Base-by-base conservation (phyloP, 2,113 vertebrate genomes). In the Tamias sibiricus region DNA sequence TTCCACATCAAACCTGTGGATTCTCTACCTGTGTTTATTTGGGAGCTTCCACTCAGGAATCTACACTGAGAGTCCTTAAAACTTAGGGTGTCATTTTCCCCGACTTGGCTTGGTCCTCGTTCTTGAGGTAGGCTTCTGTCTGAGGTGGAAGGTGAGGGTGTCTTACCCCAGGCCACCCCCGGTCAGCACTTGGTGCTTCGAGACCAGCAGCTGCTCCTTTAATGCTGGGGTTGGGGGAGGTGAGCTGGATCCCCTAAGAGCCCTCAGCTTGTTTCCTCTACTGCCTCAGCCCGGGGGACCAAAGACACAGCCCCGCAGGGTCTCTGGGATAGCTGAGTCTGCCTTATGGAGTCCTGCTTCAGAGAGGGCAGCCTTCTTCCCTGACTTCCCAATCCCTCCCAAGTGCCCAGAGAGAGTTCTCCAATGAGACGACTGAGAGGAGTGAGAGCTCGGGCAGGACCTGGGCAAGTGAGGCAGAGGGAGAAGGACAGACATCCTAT, bases 381-480 rank as follows among this genome's bases (percentile, higher is more conserved):
- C 59, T 74, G 49, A 75, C n/a, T 54, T 30, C 8, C 30, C 7
- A 40, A 0, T 28, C 32, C 74, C 17, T 28, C 37, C 35, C 11
- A 28, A n/a, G 1, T 30, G 0, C 14, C 9, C 59, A 1, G 20
- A n/a, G 1, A 37, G 3, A 44, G 26, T 30, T 26, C 52, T 42
- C 57, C 16, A 30, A 1, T 11, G 59, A 35, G 75, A 26, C 26
- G 37, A 5, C 2, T 16, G 22, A 22, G 24, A 89, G 44, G n/a
- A 24, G 8, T 4, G 66, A 44, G 57, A 54, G 28, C 32, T 8
- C 42, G 8, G 30, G 37, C 13, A 6, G 14, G 64, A 6, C 35
- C 6, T 16, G 80, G 40, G 13, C 40, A 26, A 8, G 37, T 11
- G 4, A 35, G 22, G 16, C 22, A 19, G 28, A 11, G 28, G 32